Percentiles rank a stretch among this genome's conserved stretches.
Conservation (phyloP, 2,888 invertebrate genomes). For the Ganaspis brasiliensis region DNA sequence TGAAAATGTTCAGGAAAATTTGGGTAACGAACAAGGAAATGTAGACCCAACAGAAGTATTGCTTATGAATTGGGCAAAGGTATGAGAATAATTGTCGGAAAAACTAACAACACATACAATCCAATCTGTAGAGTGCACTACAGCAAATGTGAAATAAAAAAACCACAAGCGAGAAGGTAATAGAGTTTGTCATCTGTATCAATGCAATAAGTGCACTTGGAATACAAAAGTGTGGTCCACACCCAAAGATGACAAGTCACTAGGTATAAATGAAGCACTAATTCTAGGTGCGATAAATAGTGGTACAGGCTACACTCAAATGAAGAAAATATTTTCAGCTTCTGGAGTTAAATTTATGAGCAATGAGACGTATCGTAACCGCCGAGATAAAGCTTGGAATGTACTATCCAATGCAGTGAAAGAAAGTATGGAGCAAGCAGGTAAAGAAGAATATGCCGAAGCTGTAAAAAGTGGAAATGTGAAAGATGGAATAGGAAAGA, state of each 20-base stretch:
- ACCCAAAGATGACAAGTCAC: not conserved
- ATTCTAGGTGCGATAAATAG: not conserved
- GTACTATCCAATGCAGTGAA: not conserved
- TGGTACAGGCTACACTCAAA: not conserved
- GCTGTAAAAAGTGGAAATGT: not conserved
- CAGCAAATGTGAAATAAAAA: not conserved
- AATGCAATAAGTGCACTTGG: no score
- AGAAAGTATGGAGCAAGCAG: conserved; percentile 1
- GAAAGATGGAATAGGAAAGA: not conserved
- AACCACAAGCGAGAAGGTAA: not conserved
- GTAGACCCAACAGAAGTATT: not conserved
- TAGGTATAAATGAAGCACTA: not conserved
- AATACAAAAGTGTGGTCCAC: not conserved
- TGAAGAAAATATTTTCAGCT: not conserved
- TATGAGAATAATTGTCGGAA: not conserved
- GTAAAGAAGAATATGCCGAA: not conserved
- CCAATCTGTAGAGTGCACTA: not conserved
- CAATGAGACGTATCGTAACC: not conserved
- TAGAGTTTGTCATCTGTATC: no score
- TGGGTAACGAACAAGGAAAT: not conserved
- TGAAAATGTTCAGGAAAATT: not conserved
- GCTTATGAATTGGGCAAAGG: not conserved
- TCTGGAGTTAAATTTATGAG: not conserved
- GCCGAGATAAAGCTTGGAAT: not conserved
- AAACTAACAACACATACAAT: not conserved